A percentile compares a stretch with the other conserved stretches of the same genome.
These are phyloP conservation scores for Echinarachnius parma DNA, from an alignment of 53 echinoderm and acorn worm genomes.

Conservation along the genomic window DNA sequence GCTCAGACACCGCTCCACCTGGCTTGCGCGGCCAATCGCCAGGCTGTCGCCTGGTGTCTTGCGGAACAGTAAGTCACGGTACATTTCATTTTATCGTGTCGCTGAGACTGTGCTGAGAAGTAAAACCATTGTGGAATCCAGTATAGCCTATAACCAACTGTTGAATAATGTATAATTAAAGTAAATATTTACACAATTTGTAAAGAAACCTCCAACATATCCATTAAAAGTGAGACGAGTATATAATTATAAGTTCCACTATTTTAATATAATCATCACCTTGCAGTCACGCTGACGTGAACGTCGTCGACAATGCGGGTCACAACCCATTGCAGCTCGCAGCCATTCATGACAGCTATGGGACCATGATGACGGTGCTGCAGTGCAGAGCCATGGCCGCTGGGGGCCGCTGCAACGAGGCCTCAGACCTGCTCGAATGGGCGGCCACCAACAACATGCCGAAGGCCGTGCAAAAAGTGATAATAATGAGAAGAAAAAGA, in stretches of 20 bases:
- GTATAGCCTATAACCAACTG: too few species aligned
- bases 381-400: conserved; percentile 5
- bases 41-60: conserved; percentile 16
- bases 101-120: too few species aligned
- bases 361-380: conserved; percentile 21
- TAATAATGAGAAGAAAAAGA: too few species aligned
- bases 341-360: conserved; percentile 2
- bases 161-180: too few species aligned
- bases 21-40: conserved; percentile 5
- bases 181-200: too few species aligned
- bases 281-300: conserved; percentile 21
- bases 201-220: too few species aligned
- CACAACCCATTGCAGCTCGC: conserved; percentile 25
- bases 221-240: too few species aligned
- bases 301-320: not conserved
- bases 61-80: conserved; percentile 30
- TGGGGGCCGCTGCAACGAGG: conserved; percentile 22
- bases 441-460: conserved; percentile 16
- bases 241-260: too few species aligned
- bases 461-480: too few species aligned
- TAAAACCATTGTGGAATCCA: too few species aligned
- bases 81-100: too few species aligned
- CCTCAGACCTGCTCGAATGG: conserved; percentile 29
- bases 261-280: too few species aligned
- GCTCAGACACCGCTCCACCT: conserved; percentile 17